Percentiles rank a stretch among this genome's conserved stretches.
Evolutionary conservation across 2,888 invertebrate species (phyloP).

Genomic region (Gymnocheta viridis): DNA sequence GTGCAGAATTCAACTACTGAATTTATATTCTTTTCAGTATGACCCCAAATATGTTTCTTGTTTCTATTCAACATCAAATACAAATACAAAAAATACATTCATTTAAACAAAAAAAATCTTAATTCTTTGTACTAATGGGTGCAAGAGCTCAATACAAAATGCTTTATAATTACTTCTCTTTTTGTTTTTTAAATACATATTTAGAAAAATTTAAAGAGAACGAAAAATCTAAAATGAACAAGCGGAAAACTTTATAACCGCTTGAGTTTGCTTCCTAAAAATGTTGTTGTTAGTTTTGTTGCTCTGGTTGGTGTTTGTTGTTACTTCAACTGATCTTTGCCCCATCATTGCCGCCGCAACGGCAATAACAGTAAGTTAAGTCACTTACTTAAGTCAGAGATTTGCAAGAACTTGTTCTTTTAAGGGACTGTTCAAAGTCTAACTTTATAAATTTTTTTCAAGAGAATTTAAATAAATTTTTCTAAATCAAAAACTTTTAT

Average conservation of each 20-base stretch:
- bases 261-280: slow-evolving; percentile 3
- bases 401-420: slow-evolving; percentile 12
- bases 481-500: background rate
- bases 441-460: background rate
- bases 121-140: slow-evolving; percentile 46
- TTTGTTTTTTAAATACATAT: slow-evolving; percentile 2
- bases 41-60: slow-evolving; percentile 68
- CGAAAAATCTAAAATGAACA: slow-evolving; percentile 7
- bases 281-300: slow-evolving; percentile 17
- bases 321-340: slow-evolving; percentile 40
- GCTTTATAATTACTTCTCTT: slow-evolving; percentile 37
- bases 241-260: slow-evolving; percentile 42
- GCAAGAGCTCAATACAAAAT: slow-evolving; percentile 34
- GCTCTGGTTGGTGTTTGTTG: slow-evolving; percentile 9
- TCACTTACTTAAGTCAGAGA: slow-evolving; percentile 20
- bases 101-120: slow-evolving; percentile 39
- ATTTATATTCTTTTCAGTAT: slow-evolving; percentile 62
- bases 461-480: background rate
- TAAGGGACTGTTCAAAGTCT: background rate
- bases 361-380: slow-evolving; percentile 2
- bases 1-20: slow-evolving; percentile 69
- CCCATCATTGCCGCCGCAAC: background rate
- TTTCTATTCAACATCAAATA: slow-evolving; percentile 50
- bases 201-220: slow-evolving; percentile 44
- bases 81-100: slow-evolving; percentile 41